Evolutionary conservation across 2,113 vertebrate species (phyloP), one percentile per base, ranked within the genome.

Genomic region (Muscicapa adusta): DNA sequence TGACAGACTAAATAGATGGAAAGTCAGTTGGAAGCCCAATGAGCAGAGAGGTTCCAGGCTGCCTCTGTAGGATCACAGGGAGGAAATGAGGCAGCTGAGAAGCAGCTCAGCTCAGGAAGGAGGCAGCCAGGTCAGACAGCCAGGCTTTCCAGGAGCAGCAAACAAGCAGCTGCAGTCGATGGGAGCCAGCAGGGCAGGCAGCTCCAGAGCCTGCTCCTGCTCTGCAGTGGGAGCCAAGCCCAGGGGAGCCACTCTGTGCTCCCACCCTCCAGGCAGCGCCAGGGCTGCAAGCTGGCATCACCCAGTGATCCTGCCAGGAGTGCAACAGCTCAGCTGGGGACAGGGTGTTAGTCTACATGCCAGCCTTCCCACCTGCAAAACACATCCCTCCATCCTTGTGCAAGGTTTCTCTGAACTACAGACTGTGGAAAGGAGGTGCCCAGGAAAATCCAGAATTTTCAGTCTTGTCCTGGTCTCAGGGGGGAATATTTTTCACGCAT

Each of bases 1-100:
- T 29, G 28, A 48, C 18, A 36, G 31, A 88, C 83, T 77, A 77
- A 80, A 76, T 93, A 80, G 85, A 67, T 84, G 63, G 71, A 45
- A 92, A 91, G 62, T 71, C 71, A 24, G 77, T 85, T 43, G 75
- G 71, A 94, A 93, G 83, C 76, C 74, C 73, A 61, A 18, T 3
- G 20, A 75, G 70, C 51, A 78, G 86, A 88, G 51, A 24, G 65
- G 74, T 84, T 88, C 88, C 76, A 80, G 75, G 25, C 85, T 70
- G 67, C 78, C 45, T 78, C 81, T 53, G 67, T 74, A 40, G 1
- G 7, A 66, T 90, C 0, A 0, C 75, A 40, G 82, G 45, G 94
- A 95, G 90, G 91, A 91, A 95, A 93, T 91, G 88, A 95, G 51
- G 93, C 85, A 80, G 88, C 92, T 48, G 90, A 80, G 89, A 57